Evolutionary conservation across 2,797 vertebrate species (phyloP), one percentile per base, ranked within the genome.

Genomic region (Chelidonichthys spinosus): DNA sequence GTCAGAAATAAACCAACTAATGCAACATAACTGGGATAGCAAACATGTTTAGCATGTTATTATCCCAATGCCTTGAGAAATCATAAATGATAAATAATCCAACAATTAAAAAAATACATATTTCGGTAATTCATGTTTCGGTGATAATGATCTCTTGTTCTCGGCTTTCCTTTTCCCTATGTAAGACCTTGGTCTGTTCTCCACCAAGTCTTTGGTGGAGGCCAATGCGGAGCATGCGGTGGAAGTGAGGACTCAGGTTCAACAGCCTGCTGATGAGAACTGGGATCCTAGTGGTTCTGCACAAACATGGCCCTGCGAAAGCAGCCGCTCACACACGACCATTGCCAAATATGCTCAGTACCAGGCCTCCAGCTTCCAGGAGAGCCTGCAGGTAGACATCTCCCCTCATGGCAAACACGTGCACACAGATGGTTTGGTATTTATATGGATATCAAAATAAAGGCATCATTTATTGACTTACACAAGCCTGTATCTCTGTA

Each of bases 341-440:
- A 97, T 98, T 9, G 95, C 96, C 87, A 98, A 97, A 89, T 97
- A 97, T 0, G 97, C 97, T 3, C 97, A 97, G 91, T 98, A 97
- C 89, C 97, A 97, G 87, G 97, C 97, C 1, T 97, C 96, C 0
- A 97, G 95, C 88, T 98, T 97, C 90, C 97, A 98, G 89, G 97
- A 98, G 85, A 97, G 96, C 37, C 90, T 98, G 70, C 95, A 97
- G 97, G 97, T 97, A 90, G 69, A 85, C 71, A 74, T 72, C 43
- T 62, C 63, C 61, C 71, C 59, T 74, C 69, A 50, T 65, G 59
- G 70, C 88, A 82, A 50, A 66, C 52, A 39, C n/a, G 3, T 37
- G 37, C 9, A 37, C 14, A 14, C 36, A 55, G 13, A 43, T 9
- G 3, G 5, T 50, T 46, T 43, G 2, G 42, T 43, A 35, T 39